Evolutionary conservation across 2,797 vertebrate species (phyloP).

Genomic region (Oreortyx pictus): DNA sequence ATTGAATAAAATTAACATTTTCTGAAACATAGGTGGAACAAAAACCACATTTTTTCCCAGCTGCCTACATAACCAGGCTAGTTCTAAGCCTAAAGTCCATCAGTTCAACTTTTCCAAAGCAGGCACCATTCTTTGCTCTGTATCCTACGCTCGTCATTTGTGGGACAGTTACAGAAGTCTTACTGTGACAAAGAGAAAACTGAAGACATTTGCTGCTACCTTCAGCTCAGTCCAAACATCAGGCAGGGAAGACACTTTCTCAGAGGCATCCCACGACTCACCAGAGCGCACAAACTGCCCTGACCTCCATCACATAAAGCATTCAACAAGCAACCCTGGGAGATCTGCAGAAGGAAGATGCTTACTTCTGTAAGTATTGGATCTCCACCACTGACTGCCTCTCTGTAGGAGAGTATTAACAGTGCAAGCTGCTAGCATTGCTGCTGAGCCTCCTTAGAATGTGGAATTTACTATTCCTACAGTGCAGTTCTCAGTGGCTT

Average conservation of each 20-base stretch:
- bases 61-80: neutral
- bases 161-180: neutral
- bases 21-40: neutral
- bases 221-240: neutral
- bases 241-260: neutral
- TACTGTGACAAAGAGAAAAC: neutral
- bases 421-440: fast-evolving
- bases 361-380: fast-evolving
- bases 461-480: fast-evolving
- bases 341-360: fast-evolving
- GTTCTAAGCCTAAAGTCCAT: neutral
- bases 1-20: neutral
- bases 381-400: fast-evolving
- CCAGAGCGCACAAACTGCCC: neutral
- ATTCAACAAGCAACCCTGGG: fast-evolving
- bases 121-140: neutral
- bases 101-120: neutral
- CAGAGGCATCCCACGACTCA: neutral
- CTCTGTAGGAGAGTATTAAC: neutral
- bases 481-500: neutral
- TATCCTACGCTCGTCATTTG: fast-evolving
- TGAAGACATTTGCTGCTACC: neutral
- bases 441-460: fast-evolving
- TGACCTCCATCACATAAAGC: neutral
- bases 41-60: neutral